phyloP scores from a whole-genome alignment of 2,113 vertebrate genomes.

The Prietella phreatophila region DNA sequence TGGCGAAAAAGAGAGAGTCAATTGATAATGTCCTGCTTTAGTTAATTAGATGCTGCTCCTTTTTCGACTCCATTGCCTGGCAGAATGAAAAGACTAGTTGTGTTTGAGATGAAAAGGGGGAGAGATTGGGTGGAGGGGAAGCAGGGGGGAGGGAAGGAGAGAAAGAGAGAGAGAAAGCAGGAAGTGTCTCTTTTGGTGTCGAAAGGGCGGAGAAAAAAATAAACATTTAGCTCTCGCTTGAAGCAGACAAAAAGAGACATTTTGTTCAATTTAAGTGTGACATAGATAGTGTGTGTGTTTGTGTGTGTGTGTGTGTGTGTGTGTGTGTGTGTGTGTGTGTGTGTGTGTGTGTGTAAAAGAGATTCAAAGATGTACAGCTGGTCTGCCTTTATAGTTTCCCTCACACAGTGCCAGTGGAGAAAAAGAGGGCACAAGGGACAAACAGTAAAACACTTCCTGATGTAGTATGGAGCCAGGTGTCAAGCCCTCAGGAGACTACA shows the following conservation, averaged over 20 bases:
- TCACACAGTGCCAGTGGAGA: neutral
- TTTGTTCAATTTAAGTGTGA: conserved; percentile 50
- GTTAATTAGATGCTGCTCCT: conserved; percentile 46
- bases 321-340: conserved; percentile 27
- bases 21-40: conserved; percentile 40
- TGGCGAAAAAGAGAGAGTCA: conserved; percentile 37
- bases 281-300: conserved; percentile 25
- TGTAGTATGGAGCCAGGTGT: conserved; percentile 30
- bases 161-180: conserved; percentile 45
- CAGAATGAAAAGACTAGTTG: conserved; percentile 45
- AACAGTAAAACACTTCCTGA: conserved; percentile 19
- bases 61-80: conserved; percentile 31
- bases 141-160: neutral
- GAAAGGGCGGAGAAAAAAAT: conserved; percentile 61
- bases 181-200: conserved; percentile 62
- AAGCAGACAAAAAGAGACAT: conserved; percentile 39
- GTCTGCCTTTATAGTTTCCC: conserved; percentile 22
- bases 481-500: neutral
- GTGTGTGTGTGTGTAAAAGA: conserved; percentile 5
- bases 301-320: conserved; percentile 21
- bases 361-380: conserved; percentile 4
- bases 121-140: conserved; percentile 38
- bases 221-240: conserved; percentile 58
- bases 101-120: conserved; percentile 45
- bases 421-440: neutral